phyloP scores from a whole-genome alignment of 64 coral and sea anemone genomes.

The Stichodactyla mertensii region DNA sequence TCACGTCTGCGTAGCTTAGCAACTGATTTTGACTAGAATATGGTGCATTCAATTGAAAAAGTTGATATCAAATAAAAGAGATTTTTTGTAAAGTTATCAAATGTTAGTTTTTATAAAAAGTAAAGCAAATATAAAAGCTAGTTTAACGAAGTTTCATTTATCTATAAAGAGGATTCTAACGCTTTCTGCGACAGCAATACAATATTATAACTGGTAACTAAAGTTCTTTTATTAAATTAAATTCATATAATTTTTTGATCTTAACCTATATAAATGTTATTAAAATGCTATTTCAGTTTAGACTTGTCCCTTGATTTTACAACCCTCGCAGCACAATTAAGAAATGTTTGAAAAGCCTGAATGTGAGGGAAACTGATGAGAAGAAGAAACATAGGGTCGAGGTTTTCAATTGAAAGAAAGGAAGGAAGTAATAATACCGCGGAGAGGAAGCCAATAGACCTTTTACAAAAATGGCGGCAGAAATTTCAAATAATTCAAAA shows the following conservation, averaged over 20 bases:
- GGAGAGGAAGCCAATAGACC: no score
- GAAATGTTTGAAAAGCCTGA: no score
- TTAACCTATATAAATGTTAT: not conserved
- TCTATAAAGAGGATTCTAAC: not conserved
- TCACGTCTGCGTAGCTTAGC: not conserved
- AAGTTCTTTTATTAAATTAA: not conserved
- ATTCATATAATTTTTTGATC: not conserved
- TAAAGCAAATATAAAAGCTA: not conserved
- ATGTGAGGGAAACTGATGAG: no score
- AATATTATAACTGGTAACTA: not conserved
- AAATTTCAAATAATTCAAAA: no score
- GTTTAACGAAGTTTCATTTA: not conserved
- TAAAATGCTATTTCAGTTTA: not conserved
- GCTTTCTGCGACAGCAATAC: no score
- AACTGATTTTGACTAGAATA: not conserved
- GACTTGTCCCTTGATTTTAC: not conserved
- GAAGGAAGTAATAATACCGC: no score
- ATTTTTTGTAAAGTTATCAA: not conserved
- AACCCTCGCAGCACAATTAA: not conserved
- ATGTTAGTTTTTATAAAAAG: conserved; percentile 11
- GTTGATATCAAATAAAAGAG: not conserved
- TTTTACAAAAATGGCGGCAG: no score
- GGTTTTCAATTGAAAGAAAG: no score
- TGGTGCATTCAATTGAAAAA: not conserved
- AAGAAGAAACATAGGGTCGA: no score